Evolutionary conservation across 2,797 vertebrate genomes (phyloP).

Genomic region (Diglossa cyanea): DNA sequence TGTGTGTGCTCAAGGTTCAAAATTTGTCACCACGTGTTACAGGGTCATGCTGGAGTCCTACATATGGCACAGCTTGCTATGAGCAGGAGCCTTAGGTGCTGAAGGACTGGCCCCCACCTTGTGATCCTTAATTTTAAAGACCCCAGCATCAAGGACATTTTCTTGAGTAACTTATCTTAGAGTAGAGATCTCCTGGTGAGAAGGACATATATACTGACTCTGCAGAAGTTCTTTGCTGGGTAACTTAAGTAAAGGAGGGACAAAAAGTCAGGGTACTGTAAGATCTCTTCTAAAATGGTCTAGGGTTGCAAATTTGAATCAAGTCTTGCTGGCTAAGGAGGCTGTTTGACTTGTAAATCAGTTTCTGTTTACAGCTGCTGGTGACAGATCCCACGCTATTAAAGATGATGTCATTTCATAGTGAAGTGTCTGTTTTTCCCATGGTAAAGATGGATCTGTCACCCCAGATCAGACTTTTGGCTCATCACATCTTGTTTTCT

Average conservation of each 20-base stretch:
- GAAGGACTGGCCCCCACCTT: neutral
- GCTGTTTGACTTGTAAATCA: slow-evolving; percentile 38
- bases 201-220: neutral
- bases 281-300: neutral
- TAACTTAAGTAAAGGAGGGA: neutral
- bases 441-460: slow-evolving; percentile 29
- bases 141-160: neutral
- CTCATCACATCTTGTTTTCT: slow-evolving; percentile 25
- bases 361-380: slow-evolving; percentile 1
- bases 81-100: neutral
- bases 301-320: neutral
- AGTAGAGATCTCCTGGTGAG: neutral
- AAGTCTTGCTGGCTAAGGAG: neutral
- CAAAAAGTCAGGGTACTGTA: neutral
- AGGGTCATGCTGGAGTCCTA: neutral
- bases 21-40: neutral
- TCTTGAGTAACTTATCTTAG: neutral
- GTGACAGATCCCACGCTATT: slow-evolving; percentile 44
- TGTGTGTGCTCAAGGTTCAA: neutral
- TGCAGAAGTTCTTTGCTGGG: neutral
- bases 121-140: neutral
- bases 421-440: slow-evolving; percentile 39
- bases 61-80: fast-evolving
- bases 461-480: slow-evolving; percentile 17
- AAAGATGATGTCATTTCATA: slow-evolving; percentile 38